Conservation (phyloP, 2,113 vertebrate genomes). For the Barnardius zonarius region DNA sequence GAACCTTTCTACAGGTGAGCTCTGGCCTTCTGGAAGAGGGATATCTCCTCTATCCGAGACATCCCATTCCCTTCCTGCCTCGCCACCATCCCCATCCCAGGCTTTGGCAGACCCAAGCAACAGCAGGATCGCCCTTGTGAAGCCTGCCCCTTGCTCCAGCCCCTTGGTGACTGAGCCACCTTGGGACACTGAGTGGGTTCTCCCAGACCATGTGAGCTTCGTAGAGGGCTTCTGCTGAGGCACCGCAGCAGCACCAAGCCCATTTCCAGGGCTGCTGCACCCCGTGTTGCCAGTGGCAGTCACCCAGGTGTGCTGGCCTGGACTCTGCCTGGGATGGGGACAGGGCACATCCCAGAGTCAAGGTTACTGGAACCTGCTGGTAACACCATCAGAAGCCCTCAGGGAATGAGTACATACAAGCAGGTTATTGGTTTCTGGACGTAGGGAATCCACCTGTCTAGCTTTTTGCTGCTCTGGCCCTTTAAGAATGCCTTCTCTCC, state of each 20-base stretch:
- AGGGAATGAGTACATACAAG: not conserved
- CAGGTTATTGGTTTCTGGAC: not conserved
- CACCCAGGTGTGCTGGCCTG: rapidly evolving
- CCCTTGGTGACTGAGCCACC: not conserved
- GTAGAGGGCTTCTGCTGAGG: not conserved
- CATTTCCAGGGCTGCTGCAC: not conserved
- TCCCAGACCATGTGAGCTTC: not conserved
- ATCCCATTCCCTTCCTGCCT: not conserved
- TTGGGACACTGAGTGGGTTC: not conserved
- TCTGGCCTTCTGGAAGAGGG: not conserved
- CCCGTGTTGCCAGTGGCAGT: rapidly evolving
- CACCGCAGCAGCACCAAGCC: not conserved
- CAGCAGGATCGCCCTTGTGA: not conserved
- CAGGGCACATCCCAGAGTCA: not conserved
- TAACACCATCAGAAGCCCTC: not conserved
- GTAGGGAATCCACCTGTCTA: not conserved
- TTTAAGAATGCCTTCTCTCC: not conserved
- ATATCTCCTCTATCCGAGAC: not conserved
- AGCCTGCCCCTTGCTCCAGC: not conserved
- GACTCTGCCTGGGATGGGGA: not conserved
- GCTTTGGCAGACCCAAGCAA: not conserved
- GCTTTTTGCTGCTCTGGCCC: not conserved
- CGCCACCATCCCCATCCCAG: not conserved
- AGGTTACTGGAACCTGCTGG: not conserved
- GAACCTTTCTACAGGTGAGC: not conserved